Conservation (phyloP, 2,797 vertebrate species). For the Sarcophilus harrisii region DNA sequence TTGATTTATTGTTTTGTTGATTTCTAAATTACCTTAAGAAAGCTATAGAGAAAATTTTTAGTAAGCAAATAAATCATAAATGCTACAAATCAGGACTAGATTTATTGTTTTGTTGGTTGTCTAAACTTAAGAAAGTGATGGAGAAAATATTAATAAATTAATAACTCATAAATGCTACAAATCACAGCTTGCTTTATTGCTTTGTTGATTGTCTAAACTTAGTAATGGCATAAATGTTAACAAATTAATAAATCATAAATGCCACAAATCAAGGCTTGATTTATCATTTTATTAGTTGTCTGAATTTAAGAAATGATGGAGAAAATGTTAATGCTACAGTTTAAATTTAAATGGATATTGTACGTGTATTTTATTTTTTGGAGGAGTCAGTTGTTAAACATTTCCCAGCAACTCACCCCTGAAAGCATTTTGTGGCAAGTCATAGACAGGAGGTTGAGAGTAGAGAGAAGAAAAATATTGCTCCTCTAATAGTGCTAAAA, state of each 20-base stretch:
- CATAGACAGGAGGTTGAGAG: not conserved
- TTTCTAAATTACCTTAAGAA: not conserved
- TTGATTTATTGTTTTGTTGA: not conserved
- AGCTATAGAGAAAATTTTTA: not conserved
- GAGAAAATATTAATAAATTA: not conserved
- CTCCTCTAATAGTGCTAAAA: not conserved
- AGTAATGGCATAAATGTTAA: not conserved
- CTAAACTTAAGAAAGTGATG: not conserved
- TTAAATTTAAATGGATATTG: not conserved
- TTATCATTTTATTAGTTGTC: not conserved
- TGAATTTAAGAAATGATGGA: not conserved
- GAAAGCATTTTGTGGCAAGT: not conserved
- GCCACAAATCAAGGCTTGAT: not conserved
- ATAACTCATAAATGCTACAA: not conserved
- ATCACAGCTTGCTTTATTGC: not conserved
- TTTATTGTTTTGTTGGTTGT: not conserved
- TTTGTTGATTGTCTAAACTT: not conserved
- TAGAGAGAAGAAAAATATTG: not conserved
- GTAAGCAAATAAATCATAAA: not conserved
- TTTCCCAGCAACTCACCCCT: not conserved
- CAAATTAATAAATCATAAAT: not conserved
- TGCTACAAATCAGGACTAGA: not conserved
- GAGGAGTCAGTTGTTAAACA: not conserved
- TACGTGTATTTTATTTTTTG: not conserved
- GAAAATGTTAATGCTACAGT: not conserved